These are phyloP conservation scores for Tyrannus savana DNA, from an alignment of 2,113 vertebrate genomes.

Conservation along the genomic window DNA sequence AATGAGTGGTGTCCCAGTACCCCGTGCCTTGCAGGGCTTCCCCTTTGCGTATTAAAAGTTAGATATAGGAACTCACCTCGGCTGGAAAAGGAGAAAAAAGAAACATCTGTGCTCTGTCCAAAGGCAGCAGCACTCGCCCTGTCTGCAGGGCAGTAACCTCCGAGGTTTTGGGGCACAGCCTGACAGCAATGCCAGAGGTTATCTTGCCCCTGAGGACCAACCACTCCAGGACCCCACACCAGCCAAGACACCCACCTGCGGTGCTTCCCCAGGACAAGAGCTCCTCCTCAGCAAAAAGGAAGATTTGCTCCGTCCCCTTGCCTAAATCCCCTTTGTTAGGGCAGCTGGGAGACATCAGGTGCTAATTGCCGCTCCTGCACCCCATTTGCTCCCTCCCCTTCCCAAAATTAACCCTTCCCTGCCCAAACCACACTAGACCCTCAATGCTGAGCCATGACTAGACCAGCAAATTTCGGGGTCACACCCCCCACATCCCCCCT, in stretches of 20 bases:
- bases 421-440: not conserved
- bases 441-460: not conserved
- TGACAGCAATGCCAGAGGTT: accelerated
- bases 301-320: not conserved
- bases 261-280: not conserved
- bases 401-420: not conserved
- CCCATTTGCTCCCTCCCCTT: no score
- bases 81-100: not conserved
- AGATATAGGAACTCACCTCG: accelerated
- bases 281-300: no score
- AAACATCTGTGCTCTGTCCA: not conserved
- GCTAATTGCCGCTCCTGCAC: not conserved
- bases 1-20: accelerated
- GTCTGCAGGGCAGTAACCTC: not conserved
- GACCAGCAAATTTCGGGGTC: not conserved
- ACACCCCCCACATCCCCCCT: accelerated
- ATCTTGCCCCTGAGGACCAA: not conserved
- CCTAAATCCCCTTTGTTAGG: not conserved
- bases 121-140: not conserved
- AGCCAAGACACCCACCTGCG: accelerated
- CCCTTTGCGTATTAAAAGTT: not conserved
- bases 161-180: accelerated
- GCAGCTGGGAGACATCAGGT: not conserved
- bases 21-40: not conserved
- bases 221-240: not conserved